A percentile compares a stretch with the other conserved stretches of the same genome.
These are phyloP conservation scores for Cheilosia scutellata DNA, from an alignment of 2,888 invertebrate genomes.

Conservation along the genomic window DNA sequence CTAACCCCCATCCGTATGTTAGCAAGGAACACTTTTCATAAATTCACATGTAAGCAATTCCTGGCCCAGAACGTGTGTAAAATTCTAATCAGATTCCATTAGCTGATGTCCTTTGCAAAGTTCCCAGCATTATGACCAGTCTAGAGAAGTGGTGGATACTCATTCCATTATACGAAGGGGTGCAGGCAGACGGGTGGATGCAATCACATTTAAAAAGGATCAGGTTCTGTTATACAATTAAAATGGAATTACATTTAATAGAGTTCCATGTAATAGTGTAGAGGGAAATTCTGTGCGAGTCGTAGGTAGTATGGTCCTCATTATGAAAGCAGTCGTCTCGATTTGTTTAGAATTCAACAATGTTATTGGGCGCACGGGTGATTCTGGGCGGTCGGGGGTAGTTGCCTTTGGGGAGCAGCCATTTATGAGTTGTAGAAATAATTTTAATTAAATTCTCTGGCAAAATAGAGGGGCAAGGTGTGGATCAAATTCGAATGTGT, in stretches of 20 bases:
- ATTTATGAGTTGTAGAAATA: conserved; percentile 36
- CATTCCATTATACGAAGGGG: conserved; percentile 15
- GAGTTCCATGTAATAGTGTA: conserved; percentile 24
- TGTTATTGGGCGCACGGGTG: background rate
- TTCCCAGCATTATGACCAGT: conserved; percentile 39
- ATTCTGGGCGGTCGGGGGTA: background rate
- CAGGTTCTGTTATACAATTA: conserved; percentile 69
- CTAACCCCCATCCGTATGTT: conserved; percentile 13
- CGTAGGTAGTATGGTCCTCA: conserved; percentile 17
- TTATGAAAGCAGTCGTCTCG: conserved; percentile 38
- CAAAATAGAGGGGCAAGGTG: background rate
- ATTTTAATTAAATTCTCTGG: conserved; percentile 52
- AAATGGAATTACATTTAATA: conserved; percentile 73
- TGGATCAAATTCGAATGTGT: conserved; percentile 26
- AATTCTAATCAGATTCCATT: conserved; percentile 74
- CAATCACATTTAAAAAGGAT: conserved; percentile 72
- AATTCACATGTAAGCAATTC: conserved; percentile 69
- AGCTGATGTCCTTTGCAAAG: conserved; percentile 50
- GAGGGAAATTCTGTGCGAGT: conserved; percentile 32
- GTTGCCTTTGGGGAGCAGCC: background rate
- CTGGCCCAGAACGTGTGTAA: conserved; percentile 69
- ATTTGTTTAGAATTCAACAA: conserved; percentile 50
- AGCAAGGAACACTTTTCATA: conserved; percentile 61
- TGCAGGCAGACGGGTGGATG: conserved; percentile 27
- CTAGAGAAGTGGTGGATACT: conserved; percentile 11